These are phyloP conservation scores for Drosophila yooni DNA, from an alignment of 2,888 invertebrate species.

Conservation along the genomic window DNA sequence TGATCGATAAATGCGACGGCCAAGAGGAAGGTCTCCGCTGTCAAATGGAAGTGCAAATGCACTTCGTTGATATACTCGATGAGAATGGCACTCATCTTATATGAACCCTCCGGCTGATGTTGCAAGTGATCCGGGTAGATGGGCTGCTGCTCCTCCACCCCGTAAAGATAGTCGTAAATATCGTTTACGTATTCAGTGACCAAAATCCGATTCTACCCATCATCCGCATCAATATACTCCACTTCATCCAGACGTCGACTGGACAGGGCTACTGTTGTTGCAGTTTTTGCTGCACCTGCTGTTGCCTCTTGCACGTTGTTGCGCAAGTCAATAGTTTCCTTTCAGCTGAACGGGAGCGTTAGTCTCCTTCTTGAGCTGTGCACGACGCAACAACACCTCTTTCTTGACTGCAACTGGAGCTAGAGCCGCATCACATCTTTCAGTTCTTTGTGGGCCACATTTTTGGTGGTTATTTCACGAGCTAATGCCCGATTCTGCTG, in stretches of 20 bases:
- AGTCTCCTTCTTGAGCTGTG: neutral
- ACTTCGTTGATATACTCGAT: constrained; percentile 98
- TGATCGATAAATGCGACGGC: constrained; percentile 94
- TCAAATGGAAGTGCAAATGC: constrained; percentile 92
- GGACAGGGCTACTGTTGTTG: constrained; percentile 54
- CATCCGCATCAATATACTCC: no score
- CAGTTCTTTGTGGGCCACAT: constrained; percentile 76
- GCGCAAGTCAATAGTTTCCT: constrained; percentile 30
- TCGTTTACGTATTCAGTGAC: constrained; percentile 95
- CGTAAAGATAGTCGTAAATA: constrained; percentile 88
- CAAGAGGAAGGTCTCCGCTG: constrained; percentile 90
- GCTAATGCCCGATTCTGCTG: constrained; percentile 84
- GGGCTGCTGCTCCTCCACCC: constrained; percentile 89
- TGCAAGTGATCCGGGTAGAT: constrained; percentile 89
- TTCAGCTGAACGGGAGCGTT: neutral
- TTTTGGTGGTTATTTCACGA: constrained; percentile 68
- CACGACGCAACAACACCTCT: constrained; percentile 5
- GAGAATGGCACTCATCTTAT: constrained; percentile 94
- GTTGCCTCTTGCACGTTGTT: neutral
- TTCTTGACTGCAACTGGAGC: constrained; percentile 5
- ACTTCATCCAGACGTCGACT: constrained; percentile 60
- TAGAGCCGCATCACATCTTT: constrained; percentile 55
- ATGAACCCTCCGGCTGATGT: constrained; percentile 89
- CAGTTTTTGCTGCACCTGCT: neutral
- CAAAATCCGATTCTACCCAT: constrained; percentile 89